Evolutionary conservation across 2,888 invertebrate genomes (phyloP).

Genomic region (Pammene fasciana): DNA sequence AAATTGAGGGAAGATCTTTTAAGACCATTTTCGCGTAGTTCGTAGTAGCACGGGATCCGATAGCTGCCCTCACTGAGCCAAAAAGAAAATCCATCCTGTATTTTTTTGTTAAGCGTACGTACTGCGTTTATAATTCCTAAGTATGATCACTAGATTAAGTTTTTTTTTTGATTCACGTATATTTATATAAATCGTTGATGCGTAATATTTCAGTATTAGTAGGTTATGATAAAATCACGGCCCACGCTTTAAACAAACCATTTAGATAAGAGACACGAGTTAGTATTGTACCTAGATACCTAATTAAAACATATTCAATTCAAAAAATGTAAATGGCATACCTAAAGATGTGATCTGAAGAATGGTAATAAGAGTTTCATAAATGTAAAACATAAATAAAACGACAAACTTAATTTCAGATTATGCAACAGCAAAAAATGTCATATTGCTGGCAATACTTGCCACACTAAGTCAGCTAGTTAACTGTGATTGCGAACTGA

Average conservation of each 20-base stretch:
- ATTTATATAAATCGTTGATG: neutral
- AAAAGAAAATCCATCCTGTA: too few relatives aligned
- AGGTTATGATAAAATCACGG: neutral
- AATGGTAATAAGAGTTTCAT: neutral
- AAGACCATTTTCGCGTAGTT: too few relatives aligned
- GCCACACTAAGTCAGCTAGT: slow-evolving; percentile 1
- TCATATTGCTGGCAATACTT: slow-evolving; percentile 1
- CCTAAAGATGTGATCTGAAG: too few relatives aligned
- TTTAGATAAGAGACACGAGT: neutral
- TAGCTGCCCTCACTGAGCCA: too few relatives aligned
- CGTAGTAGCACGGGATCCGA: too few relatives aligned
- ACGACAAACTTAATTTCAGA: neutral
- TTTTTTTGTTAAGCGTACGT: too few relatives aligned
- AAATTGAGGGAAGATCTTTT: too few relatives aligned
- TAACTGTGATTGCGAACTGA: neutral
- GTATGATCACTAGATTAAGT: too few relatives aligned
- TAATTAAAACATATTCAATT: neutral
- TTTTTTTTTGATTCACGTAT: too few relatives aligned
- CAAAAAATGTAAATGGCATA: too few relatives aligned
- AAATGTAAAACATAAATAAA: neutral
- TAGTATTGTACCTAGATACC: neutral
- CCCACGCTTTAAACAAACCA: slow-evolving; percentile 9
- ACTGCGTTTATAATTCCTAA: too few relatives aligned
- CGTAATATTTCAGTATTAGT: neutral
- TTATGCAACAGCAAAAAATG: neutral